These are phyloP conservation scores for Nyctibius bracteatus DNA, from an alignment of 2,113 vertebrate genomes.

Conservation along the genomic window DNA sequence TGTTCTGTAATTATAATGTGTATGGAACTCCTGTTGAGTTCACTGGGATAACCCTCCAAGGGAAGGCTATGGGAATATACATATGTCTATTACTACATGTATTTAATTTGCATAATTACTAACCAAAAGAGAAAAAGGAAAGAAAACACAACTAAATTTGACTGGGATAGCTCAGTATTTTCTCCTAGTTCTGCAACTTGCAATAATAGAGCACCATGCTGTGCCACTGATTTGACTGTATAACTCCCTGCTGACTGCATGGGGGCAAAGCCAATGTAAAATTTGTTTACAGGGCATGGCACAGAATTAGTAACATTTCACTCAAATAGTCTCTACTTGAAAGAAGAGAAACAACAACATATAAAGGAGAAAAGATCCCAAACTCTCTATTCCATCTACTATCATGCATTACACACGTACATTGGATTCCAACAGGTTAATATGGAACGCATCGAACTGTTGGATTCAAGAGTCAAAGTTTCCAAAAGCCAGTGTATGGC, in stretches of 20 bases:
- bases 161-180: not conserved
- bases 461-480: conserved; percentile 67
- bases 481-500: conserved; percentile 79
- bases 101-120: not conserved
- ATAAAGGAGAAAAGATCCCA: not conserved
- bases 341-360: not conserved
- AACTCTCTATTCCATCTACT: not conserved
- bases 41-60: not conserved
- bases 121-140: not conserved
- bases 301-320: not conserved
- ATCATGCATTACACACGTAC: not conserved
- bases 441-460: conserved; percentile 55
- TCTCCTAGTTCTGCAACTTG: not conserved
- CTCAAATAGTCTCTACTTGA: not conserved
- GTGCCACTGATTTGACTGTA: not conserved
- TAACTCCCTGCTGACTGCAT: not conserved
- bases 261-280: not conserved
- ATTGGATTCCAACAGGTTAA: conserved; percentile 73
- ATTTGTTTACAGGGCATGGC: not conserved
- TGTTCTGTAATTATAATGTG: not conserved
- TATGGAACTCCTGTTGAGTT: not conserved
- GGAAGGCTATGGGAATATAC: not conserved
- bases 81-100: not conserved
- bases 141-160: not conserved
- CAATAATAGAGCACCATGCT: not conserved